Conservation (phyloP, 2,797 vertebrate genomes). For the Amphiprion clarkii region DNA sequence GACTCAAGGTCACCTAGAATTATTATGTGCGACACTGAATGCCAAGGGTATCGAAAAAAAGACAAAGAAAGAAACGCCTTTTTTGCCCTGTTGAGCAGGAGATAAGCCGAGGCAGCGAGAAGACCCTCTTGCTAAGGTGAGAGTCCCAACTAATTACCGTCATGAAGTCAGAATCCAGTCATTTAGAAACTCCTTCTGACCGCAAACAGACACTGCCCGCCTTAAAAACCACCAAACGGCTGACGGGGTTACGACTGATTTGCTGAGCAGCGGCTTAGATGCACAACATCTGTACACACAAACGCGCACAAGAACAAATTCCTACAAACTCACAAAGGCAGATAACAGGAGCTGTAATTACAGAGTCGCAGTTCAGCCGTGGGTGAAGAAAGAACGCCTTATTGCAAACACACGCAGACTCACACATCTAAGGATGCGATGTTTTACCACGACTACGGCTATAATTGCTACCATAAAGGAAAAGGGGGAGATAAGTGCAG, state of each 20-base stretch:
- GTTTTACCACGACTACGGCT: slow-evolving; percentile 35
- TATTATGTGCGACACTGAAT: slow-evolving; percentile 2
- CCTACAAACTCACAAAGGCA: slow-evolving; percentile 51
- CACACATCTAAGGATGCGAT: slow-evolving; percentile 49
- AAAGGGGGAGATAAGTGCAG: slow-evolving; percentile 33
- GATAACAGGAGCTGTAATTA: slow-evolving; percentile 72
- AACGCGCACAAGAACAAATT: slow-evolving; percentile 22
- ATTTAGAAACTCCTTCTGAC: slow-evolving; percentile 53
- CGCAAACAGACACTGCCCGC: slow-evolving; percentile 19
- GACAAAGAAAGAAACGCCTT: not conserved
- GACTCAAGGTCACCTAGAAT: not conserved
- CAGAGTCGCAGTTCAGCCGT: slow-evolving; percentile 51
- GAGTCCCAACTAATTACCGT: slow-evolving; percentile 47
- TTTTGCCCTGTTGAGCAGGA: slow-evolving; percentile 26
- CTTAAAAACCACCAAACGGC: slow-evolving; percentile 29
- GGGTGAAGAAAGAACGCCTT: slow-evolving; percentile 53
- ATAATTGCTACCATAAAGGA: slow-evolving; percentile 65
- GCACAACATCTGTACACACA: not conserved
- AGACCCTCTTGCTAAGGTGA: slow-evolving; percentile 38
- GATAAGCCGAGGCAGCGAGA: slow-evolving; percentile 35
- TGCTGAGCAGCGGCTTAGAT: slow-evolving; percentile 42
- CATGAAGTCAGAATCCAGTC: slow-evolving; percentile 29
- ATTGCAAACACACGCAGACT: slow-evolving; percentile 40
- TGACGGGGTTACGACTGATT: slow-evolving; percentile 49
- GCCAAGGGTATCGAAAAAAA: slow-evolving; percentile 29